Percentiles rank a stretch among this genome's conserved stretches.
phyloP scores from a whole-genome alignment of 1,140 invertebrate genomes.

The Anoplophora glabripennis region DNA sequence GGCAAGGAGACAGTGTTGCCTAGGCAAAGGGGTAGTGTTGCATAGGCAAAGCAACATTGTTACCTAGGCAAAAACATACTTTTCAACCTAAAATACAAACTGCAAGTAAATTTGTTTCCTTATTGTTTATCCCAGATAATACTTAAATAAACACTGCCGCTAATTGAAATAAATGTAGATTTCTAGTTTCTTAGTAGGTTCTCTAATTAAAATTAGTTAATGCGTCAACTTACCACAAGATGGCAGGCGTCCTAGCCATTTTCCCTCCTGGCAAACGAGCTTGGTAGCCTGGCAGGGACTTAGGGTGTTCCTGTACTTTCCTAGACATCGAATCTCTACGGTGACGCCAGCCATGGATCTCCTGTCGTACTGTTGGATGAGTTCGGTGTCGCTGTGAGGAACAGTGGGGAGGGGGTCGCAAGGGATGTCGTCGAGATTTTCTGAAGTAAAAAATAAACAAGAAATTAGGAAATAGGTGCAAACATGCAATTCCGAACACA shows the following conservation, averaged over 20 bases:
- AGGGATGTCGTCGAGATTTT: conserved; percentile 15
- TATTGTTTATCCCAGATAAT: no score
- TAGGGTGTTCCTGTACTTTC: conserved; percentile 32
- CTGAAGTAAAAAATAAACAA: conserved; percentile 23
- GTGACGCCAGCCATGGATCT: conserved; percentile 25
- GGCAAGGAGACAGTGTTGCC: no score
- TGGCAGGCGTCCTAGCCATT: conserved; percentile 40
- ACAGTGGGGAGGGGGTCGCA: conserved; percentile 23
- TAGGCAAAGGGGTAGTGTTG: no score
- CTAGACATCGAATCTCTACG: conserved; percentile 37
- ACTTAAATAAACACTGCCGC: no score
- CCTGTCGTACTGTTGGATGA: conserved; percentile 29
- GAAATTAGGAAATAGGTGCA: no score
- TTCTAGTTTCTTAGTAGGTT: no score
- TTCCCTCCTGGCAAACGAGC: conserved; percentile 36
- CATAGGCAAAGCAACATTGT: no score
- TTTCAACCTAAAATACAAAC: no score
- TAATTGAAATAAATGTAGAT: no score
- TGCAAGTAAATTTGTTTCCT: no score
- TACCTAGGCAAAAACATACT: no score
- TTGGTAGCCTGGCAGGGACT: conserved; percentile 36
- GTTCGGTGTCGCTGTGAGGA: conserved; percentile 14
- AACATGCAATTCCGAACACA: no score
- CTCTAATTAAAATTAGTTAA: background rate
- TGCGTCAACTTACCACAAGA: conserved; percentile 36